phyloP scores from a whole-genome alignment of 2,888 invertebrate species.

The Muschampia plurimacula region DNA sequence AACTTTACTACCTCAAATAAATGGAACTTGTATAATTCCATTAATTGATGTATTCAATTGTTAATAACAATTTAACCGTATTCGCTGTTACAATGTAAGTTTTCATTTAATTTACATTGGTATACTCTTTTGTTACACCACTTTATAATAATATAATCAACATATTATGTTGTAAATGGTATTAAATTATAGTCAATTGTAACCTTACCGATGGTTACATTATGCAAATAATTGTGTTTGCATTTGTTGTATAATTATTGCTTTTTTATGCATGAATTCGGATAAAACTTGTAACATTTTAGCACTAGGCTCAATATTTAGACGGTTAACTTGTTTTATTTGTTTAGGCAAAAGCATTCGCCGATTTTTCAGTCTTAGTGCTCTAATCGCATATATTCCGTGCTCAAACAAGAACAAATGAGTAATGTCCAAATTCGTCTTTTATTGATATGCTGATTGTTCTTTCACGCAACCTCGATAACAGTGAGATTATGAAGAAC shows the following conservation, averaged over 20 bases:
- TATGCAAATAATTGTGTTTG: background rate
- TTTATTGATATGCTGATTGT: constrained; percentile 46
- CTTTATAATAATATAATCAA: background rate
- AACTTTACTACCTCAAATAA: background rate
- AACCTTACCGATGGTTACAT: constrained; percentile 27
- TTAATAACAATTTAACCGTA: background rate
- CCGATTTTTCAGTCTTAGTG: constrained; percentile 82
- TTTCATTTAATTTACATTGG: too few species aligned
- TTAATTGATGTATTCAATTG: background rate
- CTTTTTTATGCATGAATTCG: constrained; percentile 42
- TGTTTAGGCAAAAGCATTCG: constrained; percentile 66
- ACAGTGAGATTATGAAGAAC: constrained; percentile 39
- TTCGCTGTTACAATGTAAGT: background rate
- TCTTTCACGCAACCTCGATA: constrained; percentile 13
- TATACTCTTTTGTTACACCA: background rate
- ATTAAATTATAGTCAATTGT: background rate
- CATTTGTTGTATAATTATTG: constrained; percentile 43
- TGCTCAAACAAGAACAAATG: constrained; percentile 59
- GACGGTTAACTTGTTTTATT: constrained; percentile 53
- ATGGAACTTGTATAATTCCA: background rate
- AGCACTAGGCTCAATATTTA: constrained; percentile 46
- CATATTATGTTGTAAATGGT: background rate
- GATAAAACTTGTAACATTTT: constrained; percentile 32
- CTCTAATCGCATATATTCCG: constrained; percentile 67
- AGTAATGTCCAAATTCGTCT: constrained; percentile 61